Percentiles rank a stretch among this genome's conserved stretches.
Conservation (phyloP, 64 coral and sea anemone genomes). For the Porites australiensis region DNA sequence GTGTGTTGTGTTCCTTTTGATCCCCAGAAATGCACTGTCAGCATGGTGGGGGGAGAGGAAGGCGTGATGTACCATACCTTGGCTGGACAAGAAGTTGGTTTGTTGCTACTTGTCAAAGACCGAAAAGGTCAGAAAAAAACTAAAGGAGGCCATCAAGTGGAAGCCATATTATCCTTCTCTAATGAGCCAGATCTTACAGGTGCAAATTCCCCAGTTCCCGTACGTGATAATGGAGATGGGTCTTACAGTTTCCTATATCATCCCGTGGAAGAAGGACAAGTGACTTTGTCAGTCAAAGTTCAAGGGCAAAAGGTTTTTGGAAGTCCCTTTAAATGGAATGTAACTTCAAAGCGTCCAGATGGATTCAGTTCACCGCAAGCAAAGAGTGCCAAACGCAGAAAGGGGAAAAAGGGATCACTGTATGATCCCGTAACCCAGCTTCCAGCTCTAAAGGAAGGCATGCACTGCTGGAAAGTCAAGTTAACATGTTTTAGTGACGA, state of each 20-base stretch:
- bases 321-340: conserved; percentile 21
- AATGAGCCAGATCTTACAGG: no score
- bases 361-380: background rate
- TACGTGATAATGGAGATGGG: background rate
- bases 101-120: background rate
- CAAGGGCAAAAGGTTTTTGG: background rate
- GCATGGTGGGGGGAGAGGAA: conserved; percentile 11
- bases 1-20: background rate
- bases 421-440: no score
- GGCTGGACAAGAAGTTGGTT: background rate
- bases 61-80: conserved; percentile 9
- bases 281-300: background rate
- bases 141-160: no score
- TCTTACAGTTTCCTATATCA: background rate
- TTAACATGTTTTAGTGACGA: no score
- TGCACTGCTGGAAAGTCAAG: conserved; percentile 16
- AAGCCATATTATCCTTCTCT: no score
- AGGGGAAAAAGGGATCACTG: background rate
- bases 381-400: background rate
- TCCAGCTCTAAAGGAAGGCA: no score
- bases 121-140: background rate
- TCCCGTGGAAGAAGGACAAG: background rate
- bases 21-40: background rate
- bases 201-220: background rate
- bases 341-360: background rate